These are phyloP conservation scores for Buceros bicornis DNA, from an alignment of 2,797 vertebrate species.

Conservation along the genomic window DNA sequence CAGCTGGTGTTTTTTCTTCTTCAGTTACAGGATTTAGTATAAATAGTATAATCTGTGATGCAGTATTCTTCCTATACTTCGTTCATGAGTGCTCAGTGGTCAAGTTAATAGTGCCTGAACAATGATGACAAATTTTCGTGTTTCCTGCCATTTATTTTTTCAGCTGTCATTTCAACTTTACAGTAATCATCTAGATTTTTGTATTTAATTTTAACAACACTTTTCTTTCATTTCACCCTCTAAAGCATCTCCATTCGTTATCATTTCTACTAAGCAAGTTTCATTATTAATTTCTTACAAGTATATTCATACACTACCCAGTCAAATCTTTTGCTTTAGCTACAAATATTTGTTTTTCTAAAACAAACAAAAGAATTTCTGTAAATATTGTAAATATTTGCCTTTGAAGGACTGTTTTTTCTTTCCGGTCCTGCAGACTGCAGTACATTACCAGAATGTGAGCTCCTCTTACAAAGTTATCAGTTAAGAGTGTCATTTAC, in stretches of 20 bases:
- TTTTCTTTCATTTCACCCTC: constrained; percentile 41
- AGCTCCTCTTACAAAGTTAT: neutral
- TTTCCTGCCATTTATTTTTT: neutral
- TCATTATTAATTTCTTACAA: constrained; percentile 52
- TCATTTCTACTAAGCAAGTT: constrained; percentile 22
- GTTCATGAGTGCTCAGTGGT: neutral
- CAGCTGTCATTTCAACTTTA: neutral
- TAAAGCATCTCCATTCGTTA: constrained; percentile 27
- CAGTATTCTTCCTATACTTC: neutral
- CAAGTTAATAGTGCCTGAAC: neutral
- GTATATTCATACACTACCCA: neutral
- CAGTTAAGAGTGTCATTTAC: neutral
- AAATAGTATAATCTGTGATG: neutral
- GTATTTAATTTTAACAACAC: neutral
- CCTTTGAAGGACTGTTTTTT: neutral
- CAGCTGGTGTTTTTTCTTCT: neutral
- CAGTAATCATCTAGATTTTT: neutral
- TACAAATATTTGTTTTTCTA: constrained; percentile 25
- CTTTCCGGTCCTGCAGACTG: neutral
- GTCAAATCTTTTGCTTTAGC: constrained; percentile 20
- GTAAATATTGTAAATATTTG: constrained; percentile 57
- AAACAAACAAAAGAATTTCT: constrained; percentile 21
- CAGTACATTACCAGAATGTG: neutral
- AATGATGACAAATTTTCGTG: neutral
- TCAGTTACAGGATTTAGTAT: neutral